Evolutionary conservation across 1,140 invertebrate genomes (phyloP).

Genomic region (Drosophila repleta): DNA sequence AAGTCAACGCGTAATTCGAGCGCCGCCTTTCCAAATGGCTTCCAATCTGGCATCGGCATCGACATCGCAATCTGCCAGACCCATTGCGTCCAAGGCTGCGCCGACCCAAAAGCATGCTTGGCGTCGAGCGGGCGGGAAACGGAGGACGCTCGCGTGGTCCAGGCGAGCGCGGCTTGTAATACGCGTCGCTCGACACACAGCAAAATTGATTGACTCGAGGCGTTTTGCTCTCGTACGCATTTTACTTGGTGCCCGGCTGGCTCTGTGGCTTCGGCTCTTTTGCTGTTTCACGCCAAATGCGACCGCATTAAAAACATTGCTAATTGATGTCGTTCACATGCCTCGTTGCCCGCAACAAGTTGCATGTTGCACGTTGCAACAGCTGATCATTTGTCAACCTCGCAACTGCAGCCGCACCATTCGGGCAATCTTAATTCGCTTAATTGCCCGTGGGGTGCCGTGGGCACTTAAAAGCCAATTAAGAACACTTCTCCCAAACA

Average conservation of each 20-base stretch:
- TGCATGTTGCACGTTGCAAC: constrained; percentile 41
- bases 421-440: constrained; percentile 58
- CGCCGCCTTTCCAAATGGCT: constrained; percentile 75
- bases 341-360: constrained; percentile 38
- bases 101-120: no score
- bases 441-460: constrained; percentile 45
- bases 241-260: constrained; percentile 22
- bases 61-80: constrained; percentile 55
- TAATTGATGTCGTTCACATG: constrained; percentile 78
- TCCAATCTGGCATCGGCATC: constrained; percentile 55
- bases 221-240: constrained; percentile 70
- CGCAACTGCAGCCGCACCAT: constrained; percentile 10
- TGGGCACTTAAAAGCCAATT: constrained; percentile 48
- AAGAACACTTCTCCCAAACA: constrained; percentile 36
- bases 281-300: constrained; percentile 75
- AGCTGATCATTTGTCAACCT: constrained; percentile 43
- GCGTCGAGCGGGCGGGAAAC: constrained; percentile 27
- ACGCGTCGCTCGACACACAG: constrained; percentile 35
- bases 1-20: constrained; percentile 66
- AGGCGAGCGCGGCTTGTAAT: constrained; percentile 24
- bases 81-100: constrained; percentile 42
- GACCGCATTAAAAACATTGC: constrained; percentile 71
- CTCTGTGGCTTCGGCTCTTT: constrained; percentile 31
- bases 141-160: constrained; percentile 6
- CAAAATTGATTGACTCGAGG: constrained; percentile 78